Percentiles rank a stretch among this genome's conserved stretches.
phyloP scores from a whole-genome alignment of 2,113 vertebrate genomes.

The Dermatemys mawii region DNA sequence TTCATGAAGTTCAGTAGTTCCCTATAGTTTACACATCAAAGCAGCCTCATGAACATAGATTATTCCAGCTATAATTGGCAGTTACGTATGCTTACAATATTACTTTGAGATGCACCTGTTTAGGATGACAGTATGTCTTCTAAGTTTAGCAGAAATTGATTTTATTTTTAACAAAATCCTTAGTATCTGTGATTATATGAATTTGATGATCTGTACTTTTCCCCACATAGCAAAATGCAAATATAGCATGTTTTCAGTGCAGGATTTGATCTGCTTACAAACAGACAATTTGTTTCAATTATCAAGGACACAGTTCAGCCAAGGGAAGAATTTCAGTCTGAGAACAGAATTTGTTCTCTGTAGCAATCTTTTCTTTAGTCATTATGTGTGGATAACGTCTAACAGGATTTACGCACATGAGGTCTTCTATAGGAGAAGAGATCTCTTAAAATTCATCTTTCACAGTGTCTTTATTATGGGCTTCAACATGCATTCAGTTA shows the following conservation, averaged over 20 bases:
- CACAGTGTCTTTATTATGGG: neutral
- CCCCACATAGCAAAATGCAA: slow-evolving; percentile 1
- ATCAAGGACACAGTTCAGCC: neutral
- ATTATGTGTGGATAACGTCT: neutral
- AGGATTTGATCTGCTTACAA: neutral
- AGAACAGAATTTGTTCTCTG: neutral
- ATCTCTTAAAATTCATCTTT: neutral
- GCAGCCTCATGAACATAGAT: slow-evolving; percentile 17
- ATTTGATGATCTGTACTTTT: neutral
- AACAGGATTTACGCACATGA: neutral
- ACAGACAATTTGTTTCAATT: neutral
- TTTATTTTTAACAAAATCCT: neutral
- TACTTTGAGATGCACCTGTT: neutral
- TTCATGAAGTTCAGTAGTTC: slow-evolving; percentile 16
- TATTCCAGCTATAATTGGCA: neutral
- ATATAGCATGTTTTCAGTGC: neutral
- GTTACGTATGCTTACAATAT: neutral
- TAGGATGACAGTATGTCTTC: neutral
- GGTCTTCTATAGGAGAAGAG: neutral
- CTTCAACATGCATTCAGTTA: neutral
- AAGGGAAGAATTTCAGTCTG: neutral
- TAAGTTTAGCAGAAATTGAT: slow-evolving; percentile 8
- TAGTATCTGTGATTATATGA: neutral
- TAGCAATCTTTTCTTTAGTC: neutral
- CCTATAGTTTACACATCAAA: slow-evolving; percentile 9